Percentiles rank a stretch among this genome's conserved stretches.
These are phyloP conservation scores for Apamea epomidion DNA, from an alignment of 2,888 invertebrate species.

Conservation along the genomic window DNA sequence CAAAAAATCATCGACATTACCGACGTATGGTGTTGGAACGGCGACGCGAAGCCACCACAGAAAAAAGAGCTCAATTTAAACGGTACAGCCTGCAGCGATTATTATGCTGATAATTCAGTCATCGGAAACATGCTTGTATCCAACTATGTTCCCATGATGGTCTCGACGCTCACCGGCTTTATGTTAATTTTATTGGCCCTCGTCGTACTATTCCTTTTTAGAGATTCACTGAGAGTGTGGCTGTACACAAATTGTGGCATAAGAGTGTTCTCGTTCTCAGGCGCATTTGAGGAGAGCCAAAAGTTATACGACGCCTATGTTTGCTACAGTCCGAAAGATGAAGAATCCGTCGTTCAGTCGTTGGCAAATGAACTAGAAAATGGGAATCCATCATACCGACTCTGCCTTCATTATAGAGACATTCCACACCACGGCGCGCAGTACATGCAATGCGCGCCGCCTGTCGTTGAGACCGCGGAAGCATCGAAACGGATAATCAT, in stretches of 20 bases:
- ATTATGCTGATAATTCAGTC: slow-evolving; percentile 95
- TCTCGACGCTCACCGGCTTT: slow-evolving; percentile 94
- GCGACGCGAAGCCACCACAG: slow-evolving; percentile 93
- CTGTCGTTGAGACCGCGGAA: slow-evolving; percentile 96
- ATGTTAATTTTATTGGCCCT: slow-evolving; percentile 94
- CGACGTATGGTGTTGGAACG: slow-evolving; percentile 95
- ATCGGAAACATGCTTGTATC: slow-evolving; percentile 95
- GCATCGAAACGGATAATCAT: slow-evolving; percentile 96
- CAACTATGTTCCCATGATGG: slow-evolving; percentile 96
- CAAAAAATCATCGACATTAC: slow-evolving; percentile 94
- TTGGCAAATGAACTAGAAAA: slow-evolving; percentile 96
- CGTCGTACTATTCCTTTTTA: slow-evolving; percentile 95
- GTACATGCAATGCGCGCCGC: slow-evolving; percentile 93
- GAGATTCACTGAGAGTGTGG: slow-evolving; percentile 96
- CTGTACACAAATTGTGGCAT: slow-evolving; percentile 96
- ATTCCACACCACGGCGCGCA: slow-evolving; percentile 93
- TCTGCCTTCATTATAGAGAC: slow-evolving; percentile 97
- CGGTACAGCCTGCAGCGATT: slow-evolving; percentile 96
- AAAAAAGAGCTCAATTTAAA: slow-evolving; percentile 95
- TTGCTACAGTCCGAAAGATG: slow-evolving; percentile 97
- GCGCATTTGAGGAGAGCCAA: slow-evolving; percentile 94
- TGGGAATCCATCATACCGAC: slow-evolving; percentile 94
- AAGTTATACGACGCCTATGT: slow-evolving; percentile 98
- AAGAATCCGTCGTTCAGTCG: slow-evolving; percentile 96
- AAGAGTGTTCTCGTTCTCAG: slow-evolving; percentile 93